Conservation (phyloP, 2,797 vertebrate species). For the Otus scops region DNA sequence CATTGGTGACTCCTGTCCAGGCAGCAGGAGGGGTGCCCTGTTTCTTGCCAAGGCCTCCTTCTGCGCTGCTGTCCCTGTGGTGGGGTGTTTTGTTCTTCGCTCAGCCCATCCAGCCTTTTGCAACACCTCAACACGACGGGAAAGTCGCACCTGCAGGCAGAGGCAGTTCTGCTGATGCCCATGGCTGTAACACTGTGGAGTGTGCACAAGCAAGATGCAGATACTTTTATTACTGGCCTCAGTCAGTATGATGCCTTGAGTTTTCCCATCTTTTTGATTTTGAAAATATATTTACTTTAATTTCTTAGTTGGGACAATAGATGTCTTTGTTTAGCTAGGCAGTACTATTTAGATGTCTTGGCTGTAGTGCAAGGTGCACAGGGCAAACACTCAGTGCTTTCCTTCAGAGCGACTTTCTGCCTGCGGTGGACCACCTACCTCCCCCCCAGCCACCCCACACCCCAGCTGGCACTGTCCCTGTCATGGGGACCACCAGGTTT, state of each 20-base stretch:
- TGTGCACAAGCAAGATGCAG: rapidly evolving
- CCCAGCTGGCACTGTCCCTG: rapidly evolving
- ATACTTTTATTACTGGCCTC: not conserved
- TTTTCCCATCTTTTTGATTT: not conserved
- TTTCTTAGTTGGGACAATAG: not conserved
- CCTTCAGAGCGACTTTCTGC: not conserved
- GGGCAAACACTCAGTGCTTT: not conserved
- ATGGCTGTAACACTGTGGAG: not conserved
- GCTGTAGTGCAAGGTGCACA: not conserved
- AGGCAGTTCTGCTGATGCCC: not conserved
- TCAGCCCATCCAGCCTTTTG: not conserved
- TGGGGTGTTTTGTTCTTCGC: rapidly evolving
- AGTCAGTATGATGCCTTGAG: not conserved
- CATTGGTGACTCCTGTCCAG: not conserved
- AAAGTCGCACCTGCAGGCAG: not conserved
- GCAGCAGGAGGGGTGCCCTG: not conserved
- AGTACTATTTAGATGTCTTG: not conserved
- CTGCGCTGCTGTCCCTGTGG: rapidly evolving
- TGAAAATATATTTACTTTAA: not conserved
- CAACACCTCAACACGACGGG: not conserved
- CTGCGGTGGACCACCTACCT: rapidly evolving
- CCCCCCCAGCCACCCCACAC: not conserved
- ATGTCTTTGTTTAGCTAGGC: not conserved
- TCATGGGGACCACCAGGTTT: rapidly evolving
- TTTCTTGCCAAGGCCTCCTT: not conserved